These are phyloP conservation scores for Magallana nippona DNA, from an alignment of 2,888 invertebrate genomes.

Conservation along the genomic window DNA sequence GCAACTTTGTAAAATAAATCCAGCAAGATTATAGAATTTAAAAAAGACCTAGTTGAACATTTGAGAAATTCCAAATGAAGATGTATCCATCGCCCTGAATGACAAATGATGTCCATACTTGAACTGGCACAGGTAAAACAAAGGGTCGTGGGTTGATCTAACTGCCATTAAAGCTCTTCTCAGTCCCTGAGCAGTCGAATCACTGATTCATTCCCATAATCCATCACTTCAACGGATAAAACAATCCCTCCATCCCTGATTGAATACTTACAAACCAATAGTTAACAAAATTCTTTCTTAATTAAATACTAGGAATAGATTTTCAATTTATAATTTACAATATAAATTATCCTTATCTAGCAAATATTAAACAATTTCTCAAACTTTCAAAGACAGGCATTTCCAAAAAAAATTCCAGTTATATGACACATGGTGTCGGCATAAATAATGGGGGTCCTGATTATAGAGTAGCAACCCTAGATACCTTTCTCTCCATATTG, in stretches of 20 bases:
- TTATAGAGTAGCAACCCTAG: slow-evolving; percentile 28
- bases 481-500: slow-evolving; percentile 22
- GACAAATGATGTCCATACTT: slow-evolving; percentile 18
- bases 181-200: background rate
- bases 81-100: background rate
- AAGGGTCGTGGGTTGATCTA: background rate
- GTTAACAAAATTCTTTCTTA: background rate
- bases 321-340: background rate
- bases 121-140: slow-evolving; percentile 15
- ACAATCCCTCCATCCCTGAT: slow-evolving; percentile 19
- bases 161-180: slow-evolving; percentile 11
- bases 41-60: background rate
- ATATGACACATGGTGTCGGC: slow-evolving; percentile 25
- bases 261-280: background rate
- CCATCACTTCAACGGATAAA: slow-evolving; percentile 23
- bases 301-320: background rate
- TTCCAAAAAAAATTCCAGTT: slow-evolving; percentile 25
- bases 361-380: slow-evolving; percentile 1
- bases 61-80: slow-evolving; percentile 1
- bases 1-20: no score
- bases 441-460: slow-evolving; percentile 18
- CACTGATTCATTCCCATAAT: slow-evolving; percentile 18
- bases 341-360: slow-evolving; percentile 1
- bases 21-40: no score
- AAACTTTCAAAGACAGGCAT: background rate